phyloP scores from a whole-genome alignment of 2,113 vertebrate genomes.

The Bettongia penicillata region DNA sequence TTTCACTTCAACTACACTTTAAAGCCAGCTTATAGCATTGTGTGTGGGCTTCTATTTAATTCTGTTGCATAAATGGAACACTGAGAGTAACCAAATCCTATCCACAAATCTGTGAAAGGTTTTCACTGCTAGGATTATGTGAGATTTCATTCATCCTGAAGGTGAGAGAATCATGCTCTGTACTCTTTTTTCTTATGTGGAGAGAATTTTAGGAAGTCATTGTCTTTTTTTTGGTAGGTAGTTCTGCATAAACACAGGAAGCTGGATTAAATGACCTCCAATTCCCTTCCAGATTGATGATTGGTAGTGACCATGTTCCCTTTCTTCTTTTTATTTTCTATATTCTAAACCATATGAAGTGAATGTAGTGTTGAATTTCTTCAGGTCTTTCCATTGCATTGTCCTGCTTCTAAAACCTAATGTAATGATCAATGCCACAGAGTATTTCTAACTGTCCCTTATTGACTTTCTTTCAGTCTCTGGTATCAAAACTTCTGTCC shows the following conservation, averaged over 20 bases:
- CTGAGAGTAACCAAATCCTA: background rate
- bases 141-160: background rate
- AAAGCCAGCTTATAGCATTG: background rate
- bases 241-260: background rate
- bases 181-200: background rate
- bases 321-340: background rate
- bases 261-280: background rate
- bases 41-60: background rate
- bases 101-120: background rate
- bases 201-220: background rate
- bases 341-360: slow-evolving; percentile 66
- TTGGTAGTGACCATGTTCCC: background rate
- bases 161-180: background rate
- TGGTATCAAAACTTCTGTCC: slow-evolving; percentile 78
- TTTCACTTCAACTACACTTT: background rate
- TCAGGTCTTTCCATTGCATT: slow-evolving; percentile 79
- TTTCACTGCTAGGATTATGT: background rate
- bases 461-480: slow-evolving; percentile 84
- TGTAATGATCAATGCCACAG: slow-evolving; percentile 85
- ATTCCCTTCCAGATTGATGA: slow-evolving; percentile 1
- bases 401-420: slow-evolving; percentile 82
- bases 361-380: slow-evolving; percentile 74
- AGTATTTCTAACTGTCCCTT: slow-evolving; percentile 88
- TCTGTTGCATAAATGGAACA: background rate
- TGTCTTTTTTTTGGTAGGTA: background rate